A percentile compares a stretch with the other conserved stretches of the same genome.
These are phyloP conservation scores for Drosophila repletoides DNA, from an alignment of 1,140 invertebrate species.

Conservation along the genomic window DNA sequence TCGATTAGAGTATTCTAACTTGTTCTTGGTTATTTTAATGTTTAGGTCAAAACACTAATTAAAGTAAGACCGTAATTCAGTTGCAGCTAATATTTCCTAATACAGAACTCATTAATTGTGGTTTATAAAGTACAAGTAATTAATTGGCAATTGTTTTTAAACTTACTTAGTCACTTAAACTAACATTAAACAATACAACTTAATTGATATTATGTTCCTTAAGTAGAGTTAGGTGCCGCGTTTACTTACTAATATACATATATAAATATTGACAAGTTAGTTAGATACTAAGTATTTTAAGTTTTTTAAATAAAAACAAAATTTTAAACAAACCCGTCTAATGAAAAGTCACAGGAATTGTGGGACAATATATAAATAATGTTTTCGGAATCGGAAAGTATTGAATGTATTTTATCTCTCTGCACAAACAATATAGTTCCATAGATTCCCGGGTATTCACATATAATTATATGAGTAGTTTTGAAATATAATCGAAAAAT, in stretches of 20 bases:
- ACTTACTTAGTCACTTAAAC: neutral
- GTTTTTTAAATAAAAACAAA: slow-evolving; percentile 12
- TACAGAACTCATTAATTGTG: neutral
- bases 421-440: neutral
- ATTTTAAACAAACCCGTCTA: too few species aligned
- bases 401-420: neutral
- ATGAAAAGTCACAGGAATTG: neutral
- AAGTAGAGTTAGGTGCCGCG: slow-evolving; percentile 28
- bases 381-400: neutral
- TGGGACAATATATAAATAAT: neutral
- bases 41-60: slow-evolving; percentile 19
- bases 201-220: slow-evolving; percentile 12
- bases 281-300: slow-evolving; percentile 34
- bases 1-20: slow-evolving; percentile 1
- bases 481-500: too few species aligned
- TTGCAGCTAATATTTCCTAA: neutral
- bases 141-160: slow-evolving; percentile 6
- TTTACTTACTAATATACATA: neutral
- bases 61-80: slow-evolving; percentile 27
- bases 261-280: slow-evolving; percentile 12
- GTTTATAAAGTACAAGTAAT: slow-evolving; percentile 4
- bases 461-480: too few species aligned
- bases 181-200: neutral
- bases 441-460: neutral
- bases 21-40: slow-evolving; percentile 7